phyloP scores from a whole-genome alignment of 2,888 invertebrate genomes.

The Drosophila mulleri region DNA sequence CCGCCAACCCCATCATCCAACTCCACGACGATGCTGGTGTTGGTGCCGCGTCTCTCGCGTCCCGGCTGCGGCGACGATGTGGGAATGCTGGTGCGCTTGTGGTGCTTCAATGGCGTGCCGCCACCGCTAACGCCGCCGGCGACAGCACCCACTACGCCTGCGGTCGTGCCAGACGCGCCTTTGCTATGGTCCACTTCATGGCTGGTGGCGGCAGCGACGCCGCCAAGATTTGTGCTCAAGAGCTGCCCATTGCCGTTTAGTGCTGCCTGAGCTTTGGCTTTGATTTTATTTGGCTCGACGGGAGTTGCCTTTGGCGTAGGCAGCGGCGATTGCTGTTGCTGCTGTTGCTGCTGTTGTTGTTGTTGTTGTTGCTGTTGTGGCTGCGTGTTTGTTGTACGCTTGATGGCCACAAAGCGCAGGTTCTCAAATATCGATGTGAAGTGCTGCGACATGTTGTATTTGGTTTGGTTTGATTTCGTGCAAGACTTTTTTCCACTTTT shows the following conservation, averaged over 20 bases:
- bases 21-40: constrained; percentile 72
- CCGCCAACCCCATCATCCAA: constrained; percentile 41
- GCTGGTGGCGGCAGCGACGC: constrained; percentile 31
- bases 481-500: constrained; percentile 21
- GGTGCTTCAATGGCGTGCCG: constrained; percentile 71
- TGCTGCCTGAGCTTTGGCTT: constrained; percentile 62
- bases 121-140: constrained; percentile 24
- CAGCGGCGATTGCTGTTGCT: constrained; percentile 53
- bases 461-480: constrained; percentile 8
- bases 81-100: constrained; percentile 65
- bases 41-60: constrained; percentile 69
- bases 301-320: constrained; percentile 42
- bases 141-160: background rate
- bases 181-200: constrained; percentile 63
- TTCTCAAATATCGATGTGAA: constrained; percentile 84
- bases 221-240: constrained; percentile 58
- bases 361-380: constrained; percentile 57
- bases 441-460: constrained; percentile 84
- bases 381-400: constrained; percentile 71
- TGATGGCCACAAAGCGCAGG: constrained; percentile 82
- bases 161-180: constrained; percentile 30
- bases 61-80: constrained; percentile 59
- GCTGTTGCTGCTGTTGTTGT: constrained; percentile 41
- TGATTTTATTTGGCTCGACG: constrained; percentile 63
- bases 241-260: constrained; percentile 69